phyloP scores from a whole-genome alignment of 2,113 vertebrate genomes.

The Collichthys lucidus region DNA sequence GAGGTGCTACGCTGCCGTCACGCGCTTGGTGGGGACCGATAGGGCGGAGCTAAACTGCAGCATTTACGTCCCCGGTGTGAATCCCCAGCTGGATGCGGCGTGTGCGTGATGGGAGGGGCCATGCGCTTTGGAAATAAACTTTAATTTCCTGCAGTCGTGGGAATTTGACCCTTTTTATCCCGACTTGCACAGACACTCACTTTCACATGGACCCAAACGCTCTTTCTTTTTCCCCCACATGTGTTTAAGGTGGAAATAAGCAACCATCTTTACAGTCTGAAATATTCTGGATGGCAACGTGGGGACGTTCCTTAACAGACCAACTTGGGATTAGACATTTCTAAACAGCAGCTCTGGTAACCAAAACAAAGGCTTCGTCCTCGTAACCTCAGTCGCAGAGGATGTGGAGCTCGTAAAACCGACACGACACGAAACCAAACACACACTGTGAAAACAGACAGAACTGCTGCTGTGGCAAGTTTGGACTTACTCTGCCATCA shows the following conservation, averaged over 20 bases:
- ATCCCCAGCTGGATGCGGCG: constrained; percentile 37
- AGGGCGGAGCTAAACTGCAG: no score
- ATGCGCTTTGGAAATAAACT: constrained; percentile 80
- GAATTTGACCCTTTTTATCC: constrained; percentile 82
- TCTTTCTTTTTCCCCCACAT: neutral
- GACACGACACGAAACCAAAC: neutral
- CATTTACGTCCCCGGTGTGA: no score
- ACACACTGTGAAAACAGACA: neutral
- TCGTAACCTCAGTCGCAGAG: neutral
- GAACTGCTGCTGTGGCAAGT: neutral
- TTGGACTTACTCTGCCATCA: neutral
- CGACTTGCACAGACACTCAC: constrained; percentile 26
- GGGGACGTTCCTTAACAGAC: constrained; percentile 37
- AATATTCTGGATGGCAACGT: neutral
- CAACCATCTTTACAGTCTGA: neutral
- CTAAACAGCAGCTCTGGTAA: constrained; percentile 60
- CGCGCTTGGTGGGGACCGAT: no score
- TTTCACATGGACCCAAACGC: no score
- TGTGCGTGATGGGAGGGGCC: constrained; percentile 58
- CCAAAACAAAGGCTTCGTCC: constrained; percentile 37
- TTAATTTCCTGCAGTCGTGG: constrained; percentile 85
- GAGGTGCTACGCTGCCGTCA: no score
- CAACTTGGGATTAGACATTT: constrained; percentile 19
- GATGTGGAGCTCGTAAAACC: constrained; percentile 40
- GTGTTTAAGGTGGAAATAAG: neutral